Conservation (phyloP, 2,113 vertebrate species). For the Thunnus maccoyii region DNA sequence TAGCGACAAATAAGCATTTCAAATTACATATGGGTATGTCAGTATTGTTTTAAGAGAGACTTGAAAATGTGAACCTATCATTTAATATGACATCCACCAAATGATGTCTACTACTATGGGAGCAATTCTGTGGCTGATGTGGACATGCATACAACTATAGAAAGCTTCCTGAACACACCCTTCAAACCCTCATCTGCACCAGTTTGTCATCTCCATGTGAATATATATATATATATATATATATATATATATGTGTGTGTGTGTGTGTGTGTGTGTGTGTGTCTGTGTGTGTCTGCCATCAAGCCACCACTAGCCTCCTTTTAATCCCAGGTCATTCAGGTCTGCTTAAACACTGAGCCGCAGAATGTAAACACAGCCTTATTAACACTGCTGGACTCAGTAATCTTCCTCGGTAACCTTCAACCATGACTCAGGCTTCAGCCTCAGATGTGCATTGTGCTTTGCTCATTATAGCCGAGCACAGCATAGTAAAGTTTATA, state of each 20-base stretch:
- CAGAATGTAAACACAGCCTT: slow-evolving; percentile 80
- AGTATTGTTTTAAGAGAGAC: too few species aligned
- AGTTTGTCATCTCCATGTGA: slow-evolving; percentile 22
- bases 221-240: background rate
- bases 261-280: slow-evolving; percentile 33
- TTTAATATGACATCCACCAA: background rate
- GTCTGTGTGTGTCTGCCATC: slow-evolving; percentile 42
- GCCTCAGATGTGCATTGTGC: slow-evolving; percentile 30
- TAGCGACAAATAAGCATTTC: too few species aligned
- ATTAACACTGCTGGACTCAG: slow-evolving; percentile 74
- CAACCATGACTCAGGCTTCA: slow-evolving; percentile 46
- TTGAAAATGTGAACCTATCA: too few species aligned
- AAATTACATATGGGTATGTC: too few species aligned
- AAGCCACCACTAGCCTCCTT: slow-evolving; percentile 56
- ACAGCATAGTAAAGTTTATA: background rate
- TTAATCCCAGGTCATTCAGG: slow-evolving; percentile 78
- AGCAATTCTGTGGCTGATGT: slow-evolving; percentile 24
- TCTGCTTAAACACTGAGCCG: slow-evolving; percentile 70
- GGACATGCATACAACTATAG: slow-evolving; percentile 39
- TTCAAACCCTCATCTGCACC: slow-evolving; percentile 44
- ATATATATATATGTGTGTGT: slow-evolving; percentile 17
- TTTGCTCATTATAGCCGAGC: slow-evolving; percentile 35
- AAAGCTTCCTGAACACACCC: slow-evolving; percentile 36
- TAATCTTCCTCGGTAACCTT: slow-evolving; percentile 68
- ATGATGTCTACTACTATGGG: slow-evolving; percentile 16